phyloP scores from a whole-genome alignment of 2,113 vertebrate genomes.

The Xiphophorus hellerii region DNA sequence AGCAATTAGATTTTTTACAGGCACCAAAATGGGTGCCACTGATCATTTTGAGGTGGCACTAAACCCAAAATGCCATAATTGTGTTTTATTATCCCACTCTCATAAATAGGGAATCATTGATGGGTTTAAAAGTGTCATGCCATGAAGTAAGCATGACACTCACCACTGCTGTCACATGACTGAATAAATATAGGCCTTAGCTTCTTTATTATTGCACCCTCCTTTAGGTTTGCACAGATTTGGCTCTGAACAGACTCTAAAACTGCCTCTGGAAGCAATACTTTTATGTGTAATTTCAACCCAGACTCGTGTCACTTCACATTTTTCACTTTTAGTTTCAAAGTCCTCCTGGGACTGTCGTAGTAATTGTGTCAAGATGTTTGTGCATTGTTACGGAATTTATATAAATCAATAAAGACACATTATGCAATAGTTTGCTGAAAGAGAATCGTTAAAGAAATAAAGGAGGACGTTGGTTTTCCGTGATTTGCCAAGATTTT shows the following conservation, averaged over 20 bases:
- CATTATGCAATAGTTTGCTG: not conserved
- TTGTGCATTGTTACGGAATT: constrained; percentile 1
- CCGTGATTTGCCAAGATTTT: not conserved
- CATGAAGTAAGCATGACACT: not conserved
- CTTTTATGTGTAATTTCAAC: not conserved
- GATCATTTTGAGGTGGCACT: not conserved
- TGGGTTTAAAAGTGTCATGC: not conserved
- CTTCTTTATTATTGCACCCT: too few relatives aligned
- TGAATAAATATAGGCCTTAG: too few relatives aligned
- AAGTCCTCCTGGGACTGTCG: not conserved
- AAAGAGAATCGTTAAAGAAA: not conserved
- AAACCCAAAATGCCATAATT: not conserved
- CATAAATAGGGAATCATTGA: not conserved
- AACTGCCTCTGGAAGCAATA: constrained; percentile 9
- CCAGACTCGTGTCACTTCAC: not conserved
- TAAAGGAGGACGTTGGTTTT: not conserved
- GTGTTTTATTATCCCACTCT: not conserved
- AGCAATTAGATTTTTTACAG: not conserved
- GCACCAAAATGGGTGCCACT: not conserved
- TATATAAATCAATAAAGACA: not conserved
- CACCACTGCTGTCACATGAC: too few relatives aligned
- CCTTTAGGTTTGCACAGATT: too few relatives aligned
- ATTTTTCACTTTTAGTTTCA: not conserved
- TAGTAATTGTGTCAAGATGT: constrained; percentile 1
- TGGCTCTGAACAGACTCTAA: not conserved